Evolutionary conservation across 2,888 invertebrate species (phyloP).

Genomic region (Trissolcus brochymenae): DNA sequence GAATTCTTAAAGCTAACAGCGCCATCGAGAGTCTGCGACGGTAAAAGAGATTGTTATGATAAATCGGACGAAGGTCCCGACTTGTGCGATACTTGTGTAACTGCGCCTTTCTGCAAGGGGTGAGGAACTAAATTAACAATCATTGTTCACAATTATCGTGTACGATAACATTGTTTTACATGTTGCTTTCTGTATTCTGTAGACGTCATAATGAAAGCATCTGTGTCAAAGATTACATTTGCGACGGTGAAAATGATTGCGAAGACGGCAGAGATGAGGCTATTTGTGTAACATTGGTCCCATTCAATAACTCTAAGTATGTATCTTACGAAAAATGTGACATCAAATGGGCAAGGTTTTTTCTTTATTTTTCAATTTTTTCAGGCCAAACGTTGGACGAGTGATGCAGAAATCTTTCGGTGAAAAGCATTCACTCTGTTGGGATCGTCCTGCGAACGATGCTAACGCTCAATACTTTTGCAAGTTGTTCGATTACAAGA

Average conservation of each 20-base stretch:
- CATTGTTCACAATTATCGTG: neutral
- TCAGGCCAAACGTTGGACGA: conserved; percentile 2
- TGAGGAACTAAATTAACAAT: conserved; percentile 1
- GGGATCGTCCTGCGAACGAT: neutral
- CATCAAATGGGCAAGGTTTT: neutral
- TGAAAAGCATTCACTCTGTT: neutral
- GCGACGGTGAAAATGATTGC: conserved; percentile 86
- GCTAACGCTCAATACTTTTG: neutral
- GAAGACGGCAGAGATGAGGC: conserved; percentile 85
- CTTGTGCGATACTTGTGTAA: conserved; percentile 79
- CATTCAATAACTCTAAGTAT: neutral
- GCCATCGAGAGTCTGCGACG: conserved; percentile 86
- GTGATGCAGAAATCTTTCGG: neutral
- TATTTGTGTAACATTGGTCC: conserved; percentile 75
- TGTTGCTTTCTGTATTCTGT: neutral
- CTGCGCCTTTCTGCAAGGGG: conserved; percentile 1
- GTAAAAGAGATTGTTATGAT: conserved; percentile 85
- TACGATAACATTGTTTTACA: neutral
- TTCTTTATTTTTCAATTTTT: neutral
- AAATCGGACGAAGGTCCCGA: conserved; percentile 85
- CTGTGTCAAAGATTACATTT: conserved; percentile 86
- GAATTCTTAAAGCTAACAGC: conserved; percentile 83
- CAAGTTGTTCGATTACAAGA: neutral
- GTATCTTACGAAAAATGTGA: neutral
- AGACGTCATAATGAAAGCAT: conserved; percentile 14